Base-by-base conservation (phyloP, 2,797 vertebrate genomes). In the Agapornis canus region DNA sequence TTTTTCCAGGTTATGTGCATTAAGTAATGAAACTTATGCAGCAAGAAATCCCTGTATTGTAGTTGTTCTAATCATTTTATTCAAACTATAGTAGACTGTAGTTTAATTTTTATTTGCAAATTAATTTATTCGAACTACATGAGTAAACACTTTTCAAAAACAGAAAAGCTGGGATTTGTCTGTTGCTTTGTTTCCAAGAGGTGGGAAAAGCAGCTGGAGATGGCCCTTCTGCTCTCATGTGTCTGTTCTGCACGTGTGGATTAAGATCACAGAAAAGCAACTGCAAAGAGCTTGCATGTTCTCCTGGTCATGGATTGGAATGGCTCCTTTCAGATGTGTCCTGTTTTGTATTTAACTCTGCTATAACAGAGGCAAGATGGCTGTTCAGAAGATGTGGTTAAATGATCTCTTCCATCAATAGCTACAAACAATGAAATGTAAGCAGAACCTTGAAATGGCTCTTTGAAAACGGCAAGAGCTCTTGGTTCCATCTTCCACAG, bases 51-150 rank as follows among this genome's bases (percentile, higher is more conserved):
- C 96, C 92, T 97, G 95, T 98, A 96, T 97, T 96, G 96, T 98
- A 97, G 96, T 96, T 97, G 97, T 98, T 97, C 95, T 97, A 97
- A 97, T 97, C 95, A 97, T 97, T 97, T 97, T 98, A 97, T 97
- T 97, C 96, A 73, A 91, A 93, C 92, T 96, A 94, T 96, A 79
- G 73, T 97, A 97, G 97, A 97, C 96, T 97, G 97, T 98, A 98
- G 97, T 97, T 96, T 97, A 96, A 98, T 98, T 98, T 98, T 98
- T 98, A 98, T 98, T 98, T 98, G 97, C 96, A 96, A 97, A 98
- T 96, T 98, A 98, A 98, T 98, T 98, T 98, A 98, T 98, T 98
- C 97, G 95, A 97, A 97, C 85, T 95, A 96, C 14, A 68, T 96
- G 97, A 98, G 98, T 98, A 98, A 98, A 98, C 96, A 97, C 95